Conservation (phyloP, 30 jellyfish, hydroid and myxozoan genomes). For the Morbakka virulenta region DNA sequence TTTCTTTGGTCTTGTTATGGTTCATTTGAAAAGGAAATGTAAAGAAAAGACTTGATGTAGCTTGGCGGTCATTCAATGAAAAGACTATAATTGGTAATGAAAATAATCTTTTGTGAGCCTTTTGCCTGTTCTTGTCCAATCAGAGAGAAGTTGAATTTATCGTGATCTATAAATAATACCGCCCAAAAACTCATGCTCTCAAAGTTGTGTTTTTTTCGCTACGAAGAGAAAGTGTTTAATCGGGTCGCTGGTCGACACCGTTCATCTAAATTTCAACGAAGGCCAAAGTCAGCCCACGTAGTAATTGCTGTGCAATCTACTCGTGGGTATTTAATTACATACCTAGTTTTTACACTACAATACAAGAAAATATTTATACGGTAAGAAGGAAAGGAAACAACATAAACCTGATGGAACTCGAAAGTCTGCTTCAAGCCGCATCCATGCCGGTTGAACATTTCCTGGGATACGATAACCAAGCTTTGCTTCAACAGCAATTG, state of each 20-base stretch:
- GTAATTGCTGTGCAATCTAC: background rate
- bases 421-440: conserved; percentile 93
- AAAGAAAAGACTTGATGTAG: no score
- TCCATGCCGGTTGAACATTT: conserved; percentile 90
- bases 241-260: conserved; percentile 4
- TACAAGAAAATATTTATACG: background rate
- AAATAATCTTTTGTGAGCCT: no score
- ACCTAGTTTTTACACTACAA: background rate
- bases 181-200: no score
- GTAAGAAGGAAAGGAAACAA: background rate
- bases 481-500: conserved; percentile 23
- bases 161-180: no score
- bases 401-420: conserved; percentile 13
- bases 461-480: conserved; percentile 79
- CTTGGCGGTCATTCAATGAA: no score
- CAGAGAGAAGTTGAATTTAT: no score
- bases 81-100: no score
- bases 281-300: background rate
- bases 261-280: background rate
- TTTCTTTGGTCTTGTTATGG: no score
- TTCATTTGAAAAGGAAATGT: no score
- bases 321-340: background rate
- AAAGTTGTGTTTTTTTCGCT: no score
- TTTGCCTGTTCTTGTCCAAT: no score
- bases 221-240: background rate